A percentile compares a stretch with the other conserved stretches of the same genome.
Evolutionary conservation across 2,888 invertebrate genomes (phyloP).

Genomic region (Dermolepida albohirtum): DNA sequence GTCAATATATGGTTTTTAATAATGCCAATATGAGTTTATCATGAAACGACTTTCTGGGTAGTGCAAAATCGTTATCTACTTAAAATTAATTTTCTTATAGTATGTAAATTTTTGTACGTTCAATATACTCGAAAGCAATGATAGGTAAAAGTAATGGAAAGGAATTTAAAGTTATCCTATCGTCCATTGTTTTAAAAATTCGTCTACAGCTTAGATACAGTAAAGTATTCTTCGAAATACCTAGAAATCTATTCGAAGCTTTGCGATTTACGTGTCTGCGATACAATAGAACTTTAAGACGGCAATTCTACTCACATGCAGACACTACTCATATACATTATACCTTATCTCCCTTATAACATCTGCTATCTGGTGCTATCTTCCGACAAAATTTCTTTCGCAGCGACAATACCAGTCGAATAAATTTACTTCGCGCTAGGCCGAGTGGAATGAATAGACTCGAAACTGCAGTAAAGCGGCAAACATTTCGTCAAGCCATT

Average conservation of each 20-base stretch:
- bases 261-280: conserved; percentile 4
- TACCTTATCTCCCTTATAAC: conserved; percentile 3
- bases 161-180: too few relatives aligned
- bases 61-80: too few relatives aligned
- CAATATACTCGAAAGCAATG: too few relatives aligned
- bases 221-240: conserved; percentile 2
- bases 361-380: not conserved
- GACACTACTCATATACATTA: too few relatives aligned
- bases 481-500: not conserved
- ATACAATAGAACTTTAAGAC: conserved; percentile 2
- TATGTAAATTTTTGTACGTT: too few relatives aligned
- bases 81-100: too few relatives aligned
- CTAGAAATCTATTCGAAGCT: conserved; percentile 5
- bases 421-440: conserved; percentile 5
- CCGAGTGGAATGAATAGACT: conserved; percentile 17
- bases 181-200: too few relatives aligned
- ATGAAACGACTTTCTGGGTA: too few relatives aligned
- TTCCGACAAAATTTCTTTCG: conserved; percentile 6
- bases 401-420: conserved; percentile 5
- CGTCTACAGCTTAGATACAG: not conserved
- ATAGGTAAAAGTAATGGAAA: too few relatives aligned
- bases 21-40: too few relatives aligned
- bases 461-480: conserved; percentile 18
- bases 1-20: too few relatives aligned
- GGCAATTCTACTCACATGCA: too few relatives aligned